Base-by-base conservation (phyloP, 1,140 invertebrate genomes). In the Kradibia gibbosae region DNA sequence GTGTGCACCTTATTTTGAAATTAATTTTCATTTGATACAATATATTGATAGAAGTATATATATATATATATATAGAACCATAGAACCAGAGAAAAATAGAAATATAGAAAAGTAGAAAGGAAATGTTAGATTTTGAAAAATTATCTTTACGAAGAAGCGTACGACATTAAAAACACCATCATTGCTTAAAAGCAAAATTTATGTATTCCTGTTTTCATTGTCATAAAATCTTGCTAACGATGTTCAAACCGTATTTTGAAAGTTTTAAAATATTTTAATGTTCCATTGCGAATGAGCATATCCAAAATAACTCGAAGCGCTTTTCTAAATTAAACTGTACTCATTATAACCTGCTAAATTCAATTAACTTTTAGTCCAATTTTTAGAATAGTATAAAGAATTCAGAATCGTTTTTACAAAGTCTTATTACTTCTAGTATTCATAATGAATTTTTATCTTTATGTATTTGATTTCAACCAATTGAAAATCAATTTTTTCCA, bases 241-340 rank as follows among this genome's bases (percentile, higher is more conserved):
- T 36, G n/a, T 80, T 71, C 34, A 28, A 80, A 57, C 57, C 36
- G 11, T 45, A 45, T 50, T 67, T 31, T 50, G 42, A 62, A 67
- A 53, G 31, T 28, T 81, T 75, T 48, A 48, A 80, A 42, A 55
- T 73, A 73, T 74, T 74, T 73, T 81, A 70, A 55, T 53, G 60
- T 71, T 78, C 34, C 48, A 55, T 70, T 70, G 67, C 45, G 25
- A 42, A 22, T 31, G 34, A 75, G 3, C 22, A 34, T 78, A 70
- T 78, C 45, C 22, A 78, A 78, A 78, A 78, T 78, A 78, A 17
- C 34, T 20, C 10, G 22, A 78, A 78, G 67, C 22, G 60, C 28
- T 67, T 67, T 78, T 55, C 77, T 78, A 70, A 78, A 78, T 78
- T 78, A 78, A 78, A 71, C 17, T 78, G 4, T 36, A 50, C 71